These are phyloP conservation scores for Cryptoleucopteryx plumbea DNA, from an alignment of 2,113 vertebrate genomes.

Conservation along the genomic window DNA sequence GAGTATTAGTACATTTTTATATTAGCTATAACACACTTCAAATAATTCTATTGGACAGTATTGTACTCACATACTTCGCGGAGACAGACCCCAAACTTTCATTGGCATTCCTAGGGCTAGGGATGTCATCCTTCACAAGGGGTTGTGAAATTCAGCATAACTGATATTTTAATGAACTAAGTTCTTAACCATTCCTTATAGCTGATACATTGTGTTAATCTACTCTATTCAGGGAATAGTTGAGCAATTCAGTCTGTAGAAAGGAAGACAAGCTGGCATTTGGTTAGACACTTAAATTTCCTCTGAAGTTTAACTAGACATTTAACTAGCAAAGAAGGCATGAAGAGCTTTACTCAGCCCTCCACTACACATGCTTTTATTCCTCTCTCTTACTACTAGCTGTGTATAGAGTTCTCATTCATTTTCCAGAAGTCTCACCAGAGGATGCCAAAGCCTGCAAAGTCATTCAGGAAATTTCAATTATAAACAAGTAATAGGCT, in stretches of 20 bases:
- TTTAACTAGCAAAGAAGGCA: not conserved
- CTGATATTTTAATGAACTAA: not conserved
- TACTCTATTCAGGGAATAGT: not conserved
- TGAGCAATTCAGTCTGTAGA: not conserved
- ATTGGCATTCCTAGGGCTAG: not conserved
- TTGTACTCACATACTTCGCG: accelerated
- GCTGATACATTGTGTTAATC: not conserved
- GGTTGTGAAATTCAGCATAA: not conserved
- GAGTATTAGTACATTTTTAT: not conserved
- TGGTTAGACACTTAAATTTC: not conserved
- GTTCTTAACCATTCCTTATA: not conserved
- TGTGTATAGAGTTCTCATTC: not conserved
- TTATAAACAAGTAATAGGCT: not conserved
- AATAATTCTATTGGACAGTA: not conserved
- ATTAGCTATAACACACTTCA: not conserved
- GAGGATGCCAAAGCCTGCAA: not conserved
- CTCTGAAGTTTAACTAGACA: not conserved
- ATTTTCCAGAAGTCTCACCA: not conserved
- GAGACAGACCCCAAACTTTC: not conserved
- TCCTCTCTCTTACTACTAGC: not conserved
- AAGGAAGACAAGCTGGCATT: not conserved
- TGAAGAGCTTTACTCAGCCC: not conserved
- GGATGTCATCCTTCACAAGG: not conserved
- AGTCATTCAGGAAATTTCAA: not conserved
- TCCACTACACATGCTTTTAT: not conserved